A percentile compares a stretch with the other conserved stretches of the same genome.
These are phyloP conservation scores for Zaprionus camerounensis DNA, from an alignment of 1,140 invertebrate genomes.

Conservation along the genomic window DNA sequence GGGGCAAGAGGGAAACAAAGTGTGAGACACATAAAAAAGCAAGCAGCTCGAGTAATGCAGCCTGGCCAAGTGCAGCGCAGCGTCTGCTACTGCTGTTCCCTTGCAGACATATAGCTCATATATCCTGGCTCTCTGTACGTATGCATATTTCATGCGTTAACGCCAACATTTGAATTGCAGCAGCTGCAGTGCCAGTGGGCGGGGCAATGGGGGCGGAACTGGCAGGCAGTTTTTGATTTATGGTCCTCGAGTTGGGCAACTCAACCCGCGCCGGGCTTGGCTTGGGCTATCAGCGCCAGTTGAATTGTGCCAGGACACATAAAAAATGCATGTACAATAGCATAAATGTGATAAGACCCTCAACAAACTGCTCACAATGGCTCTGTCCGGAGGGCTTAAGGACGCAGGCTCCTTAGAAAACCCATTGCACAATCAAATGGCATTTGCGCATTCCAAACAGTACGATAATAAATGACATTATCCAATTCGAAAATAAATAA, in stretches of 20 bases:
- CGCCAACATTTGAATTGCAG: slow-evolving; percentile 81
- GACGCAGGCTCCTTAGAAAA: background rate
- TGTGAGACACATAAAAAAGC: slow-evolving; percentile 33
- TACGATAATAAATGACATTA: slow-evolving; percentile 8
- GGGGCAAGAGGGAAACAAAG: slow-evolving; percentile 16
- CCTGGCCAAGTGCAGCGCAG: background rate
- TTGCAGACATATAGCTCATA: slow-evolving; percentile 19
- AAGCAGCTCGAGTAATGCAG: slow-evolving; percentile 27
- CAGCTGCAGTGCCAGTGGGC: slow-evolving; percentile 9
- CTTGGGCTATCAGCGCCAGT: slow-evolving; percentile 67
- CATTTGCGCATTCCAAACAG: slow-evolving; percentile 1
- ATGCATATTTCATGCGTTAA: slow-evolving; percentile 84
- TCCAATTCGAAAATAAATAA: background rate
- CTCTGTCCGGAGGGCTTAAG: slow-evolving; percentile 20
- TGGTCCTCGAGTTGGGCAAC: slow-evolving; percentile 45
- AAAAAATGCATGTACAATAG: slow-evolving; percentile 75
- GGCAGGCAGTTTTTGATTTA: slow-evolving; percentile 76
- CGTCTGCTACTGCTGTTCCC: slow-evolving; percentile 33
- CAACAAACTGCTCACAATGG: slow-evolving; percentile 44
- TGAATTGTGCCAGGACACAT: slow-evolving; percentile 68
- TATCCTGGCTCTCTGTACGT: slow-evolving; percentile 50
- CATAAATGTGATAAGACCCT: slow-evolving; percentile 74
- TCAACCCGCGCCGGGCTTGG: slow-evolving; percentile 22
- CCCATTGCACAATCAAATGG: slow-evolving; percentile 14
- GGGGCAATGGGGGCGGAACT: background rate